phyloP scores from a whole-genome alignment of 2,888 invertebrate genomes.

The Trissonchulus latispiculum region DNA sequence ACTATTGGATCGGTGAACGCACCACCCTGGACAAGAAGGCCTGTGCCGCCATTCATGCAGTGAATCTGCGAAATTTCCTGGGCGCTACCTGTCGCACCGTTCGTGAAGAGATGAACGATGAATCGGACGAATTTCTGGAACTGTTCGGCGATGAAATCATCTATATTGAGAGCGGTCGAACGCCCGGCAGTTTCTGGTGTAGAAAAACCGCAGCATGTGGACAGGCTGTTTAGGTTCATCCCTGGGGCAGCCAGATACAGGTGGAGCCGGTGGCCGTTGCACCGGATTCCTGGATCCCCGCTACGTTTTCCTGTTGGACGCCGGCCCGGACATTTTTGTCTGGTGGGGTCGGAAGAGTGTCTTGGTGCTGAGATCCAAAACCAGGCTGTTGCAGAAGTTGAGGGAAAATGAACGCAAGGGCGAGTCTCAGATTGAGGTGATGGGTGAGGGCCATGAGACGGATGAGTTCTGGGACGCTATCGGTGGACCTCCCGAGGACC shows the following conservation, averaged over 20 bases:
- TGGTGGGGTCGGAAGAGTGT: conserved; percentile 68
- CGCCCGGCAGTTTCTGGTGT: conserved; percentile 94
- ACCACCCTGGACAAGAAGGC: conserved; percentile 74
- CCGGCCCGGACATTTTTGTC: conserved; percentile 69
- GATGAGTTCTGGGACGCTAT: conserved; percentile 71
- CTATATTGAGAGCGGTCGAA: conserved; percentile 95
- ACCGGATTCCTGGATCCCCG: conserved; percentile 68
- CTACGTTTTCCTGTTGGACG: conserved; percentile 82
- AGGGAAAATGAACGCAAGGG: conserved; percentile 96
- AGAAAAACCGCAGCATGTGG: conserved; percentile 45
- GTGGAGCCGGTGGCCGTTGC: conserved; percentile 49
- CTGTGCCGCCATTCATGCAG: conserved; percentile 95
- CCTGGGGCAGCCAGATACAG: conserved; percentile 41
- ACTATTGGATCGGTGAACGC: conserved; percentile 95
- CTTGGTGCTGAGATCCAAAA: conserved; percentile 43
- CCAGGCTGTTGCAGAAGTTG: conserved; percentile 83
- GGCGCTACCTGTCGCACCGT: conserved; percentile 79
- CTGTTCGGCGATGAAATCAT: conserved; percentile 80
- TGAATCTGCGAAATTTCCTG: conserved; percentile 86
- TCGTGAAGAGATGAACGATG: conserved; percentile 92
- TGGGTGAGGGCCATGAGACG: conserved; percentile 69
- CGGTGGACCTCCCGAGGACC: conserved; percentile 26
- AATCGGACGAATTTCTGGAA: conserved; percentile 84
- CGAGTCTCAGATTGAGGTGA: conserved; percentile 74
- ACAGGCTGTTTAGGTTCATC: conserved; percentile 5